Conservation (phyloP, 2,888 invertebrate species). For the Eristalis tenax region DNA sequence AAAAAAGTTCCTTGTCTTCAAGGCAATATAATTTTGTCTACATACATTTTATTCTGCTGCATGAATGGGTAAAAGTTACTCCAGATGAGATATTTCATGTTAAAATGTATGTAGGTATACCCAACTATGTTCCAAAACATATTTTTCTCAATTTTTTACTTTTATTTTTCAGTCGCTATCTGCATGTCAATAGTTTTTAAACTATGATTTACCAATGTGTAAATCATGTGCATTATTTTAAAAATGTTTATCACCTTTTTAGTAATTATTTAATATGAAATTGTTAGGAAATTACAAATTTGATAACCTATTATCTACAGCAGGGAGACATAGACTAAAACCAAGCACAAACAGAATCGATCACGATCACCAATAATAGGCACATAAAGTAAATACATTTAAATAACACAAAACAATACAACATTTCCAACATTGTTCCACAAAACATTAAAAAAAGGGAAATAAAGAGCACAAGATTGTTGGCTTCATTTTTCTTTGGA, state of each 20-base stretch:
- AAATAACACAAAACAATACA: slow-evolving; percentile 12
- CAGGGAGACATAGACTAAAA: slow-evolving; percentile 68
- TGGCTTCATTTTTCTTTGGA: slow-evolving; percentile 43
- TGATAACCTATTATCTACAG: slow-evolving; percentile 34
- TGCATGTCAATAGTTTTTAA: not conserved
- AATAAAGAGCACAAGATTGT: slow-evolving; percentile 8
- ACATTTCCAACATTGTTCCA: not conserved
- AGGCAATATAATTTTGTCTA: too few relatives aligned
- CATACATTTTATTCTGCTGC: too few relatives aligned
- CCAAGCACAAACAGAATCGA: not conserved
- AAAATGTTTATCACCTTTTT: not conserved
- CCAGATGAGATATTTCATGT: too few relatives aligned
- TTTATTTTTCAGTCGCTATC: not conserved
- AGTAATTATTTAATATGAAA: not conserved
- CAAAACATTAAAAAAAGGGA: not conserved
- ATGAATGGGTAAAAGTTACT: too few relatives aligned
- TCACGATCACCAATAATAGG: slow-evolving; percentile 11
- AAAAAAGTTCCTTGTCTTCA: too few relatives aligned
- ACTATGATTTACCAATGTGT: too few relatives aligned
- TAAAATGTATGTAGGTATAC: too few relatives aligned
- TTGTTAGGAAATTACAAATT: slow-evolving; percentile 15
- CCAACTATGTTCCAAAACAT: too few relatives aligned
- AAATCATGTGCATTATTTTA: too few relatives aligned
- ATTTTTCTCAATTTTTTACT: not conserved
- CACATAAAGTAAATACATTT: not conserved